Conservation (phyloP, 2,797 vertebrate species). For the Sebastes nivosus region DNA sequence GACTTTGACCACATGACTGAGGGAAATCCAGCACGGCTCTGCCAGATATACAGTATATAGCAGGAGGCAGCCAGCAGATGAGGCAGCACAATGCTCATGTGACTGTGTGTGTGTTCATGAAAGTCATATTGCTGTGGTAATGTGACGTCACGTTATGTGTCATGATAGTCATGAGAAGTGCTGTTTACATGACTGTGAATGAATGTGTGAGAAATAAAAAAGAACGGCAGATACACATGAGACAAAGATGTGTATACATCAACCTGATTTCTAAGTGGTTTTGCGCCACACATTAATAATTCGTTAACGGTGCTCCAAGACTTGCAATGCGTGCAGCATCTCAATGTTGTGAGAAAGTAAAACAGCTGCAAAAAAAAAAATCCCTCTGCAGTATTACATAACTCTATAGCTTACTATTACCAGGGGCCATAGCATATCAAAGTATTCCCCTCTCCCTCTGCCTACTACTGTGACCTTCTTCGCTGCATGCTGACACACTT, state of each 20-base stretch:
- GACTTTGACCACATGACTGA: conserved; percentile 73
- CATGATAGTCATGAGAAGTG: not conserved
- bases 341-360: conserved; percentile 66
- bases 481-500: conserved; percentile 56
- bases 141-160: not conserved
- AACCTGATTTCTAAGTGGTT: conserved; percentile 18
- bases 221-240: not conserved
- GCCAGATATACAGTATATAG: conserved; percentile 23
- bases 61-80: conserved; percentile 39
- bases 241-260: not conserved
- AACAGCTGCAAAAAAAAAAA: conserved; percentile 43
- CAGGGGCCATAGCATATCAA: conserved; percentile 55
- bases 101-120: conserved; percentile 3
- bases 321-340: conserved; percentile 53
- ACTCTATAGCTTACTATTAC: conserved; percentile 69
- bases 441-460: conserved; percentile 12
- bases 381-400: conserved; percentile 84
- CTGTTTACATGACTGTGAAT: not conserved
- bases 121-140: conserved; percentile 2
- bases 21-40: conserved; percentile 68
- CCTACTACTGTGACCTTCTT: conserved; percentile 49
- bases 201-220: not conserved
- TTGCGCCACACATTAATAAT: conserved; percentile 65
- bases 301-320: conserved; percentile 44
- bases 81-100: conserved; percentile 24